A percentile compares a stretch with the other conserved stretches of the same genome.
phyloP scores from a whole-genome alignment of 2,888 invertebrate species.

The Orchesellides sinensis region DNA sequence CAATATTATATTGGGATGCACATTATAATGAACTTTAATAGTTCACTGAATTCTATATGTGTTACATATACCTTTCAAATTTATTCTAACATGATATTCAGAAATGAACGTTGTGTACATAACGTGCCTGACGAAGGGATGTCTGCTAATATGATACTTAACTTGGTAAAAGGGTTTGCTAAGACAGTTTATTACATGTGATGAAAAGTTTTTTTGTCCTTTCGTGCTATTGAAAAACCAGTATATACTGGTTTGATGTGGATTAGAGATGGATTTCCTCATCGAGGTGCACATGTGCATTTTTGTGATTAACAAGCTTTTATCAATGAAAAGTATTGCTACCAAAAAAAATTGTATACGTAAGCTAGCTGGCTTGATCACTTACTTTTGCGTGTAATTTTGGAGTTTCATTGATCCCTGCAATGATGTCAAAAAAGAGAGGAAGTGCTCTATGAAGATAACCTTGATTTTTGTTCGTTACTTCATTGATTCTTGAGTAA shows the following conservation, averaged over 20 bases:
- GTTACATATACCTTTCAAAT: not conserved
- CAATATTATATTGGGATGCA: not conserved
- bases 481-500: too few relatives aligned
- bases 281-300: too few relatives aligned
- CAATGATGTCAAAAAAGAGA: too few relatives aligned
- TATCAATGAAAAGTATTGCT: too few relatives aligned
- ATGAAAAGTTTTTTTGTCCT: not conserved
- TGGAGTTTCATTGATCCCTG: too few relatives aligned
- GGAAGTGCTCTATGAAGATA: too few relatives aligned
- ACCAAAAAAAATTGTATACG: too few relatives aligned
- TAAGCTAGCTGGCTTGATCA: too few relatives aligned
- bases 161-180: not conserved
- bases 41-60: not conserved
- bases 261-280: constrained; percentile 33
- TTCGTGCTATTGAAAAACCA: constrained; percentile 24
- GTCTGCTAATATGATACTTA: not conserved
- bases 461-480: too few relatives aligned
- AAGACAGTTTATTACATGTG: not conserved
- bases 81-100: too few relatives aligned
- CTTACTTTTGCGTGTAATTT: too few relatives aligned
- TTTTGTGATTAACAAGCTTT: too few relatives aligned
- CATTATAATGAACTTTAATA: constrained; percentile 6
- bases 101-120: not conserved
- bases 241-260: constrained; percentile 32
- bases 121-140: not conserved